Percentiles rank a stretch among this genome's conserved stretches.
Conservation (phyloP, 2,888 invertebrate genomes). For the Tenthredo distinguenda region DNA sequence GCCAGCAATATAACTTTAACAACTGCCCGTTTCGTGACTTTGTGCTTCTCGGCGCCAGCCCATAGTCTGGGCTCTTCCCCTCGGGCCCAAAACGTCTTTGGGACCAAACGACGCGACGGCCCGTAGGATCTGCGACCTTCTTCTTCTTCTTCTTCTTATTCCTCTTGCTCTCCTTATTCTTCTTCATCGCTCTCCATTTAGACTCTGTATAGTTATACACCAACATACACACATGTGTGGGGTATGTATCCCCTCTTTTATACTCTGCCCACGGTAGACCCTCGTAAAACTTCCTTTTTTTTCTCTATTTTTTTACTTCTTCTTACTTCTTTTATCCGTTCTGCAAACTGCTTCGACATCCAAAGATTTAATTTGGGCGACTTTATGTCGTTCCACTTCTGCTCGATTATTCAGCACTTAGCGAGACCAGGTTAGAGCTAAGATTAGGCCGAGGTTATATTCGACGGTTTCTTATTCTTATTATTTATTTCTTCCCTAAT, state of each 20-base stretch:
- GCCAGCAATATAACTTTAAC: constrained; percentile 76
- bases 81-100: constrained; percentile 30
- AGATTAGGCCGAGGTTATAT: constrained; percentile 13
- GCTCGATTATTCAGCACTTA: constrained; percentile 47
- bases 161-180: constrained; percentile 3
- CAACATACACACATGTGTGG: background rate
- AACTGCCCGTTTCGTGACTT: constrained; percentile 68
- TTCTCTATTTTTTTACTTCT: constrained; percentile 53
- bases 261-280: constrained; percentile 71
- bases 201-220: constrained; percentile 6
- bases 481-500: background rate
- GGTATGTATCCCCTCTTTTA: constrained; percentile 54
- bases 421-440: constrained; percentile 15
- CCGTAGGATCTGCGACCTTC: constrained; percentile 44
- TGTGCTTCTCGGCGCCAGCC: constrained; percentile 70
- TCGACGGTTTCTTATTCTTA: background rate
- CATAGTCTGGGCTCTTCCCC: constrained; percentile 34
- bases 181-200: constrained; percentile 8
- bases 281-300: constrained; percentile 73
- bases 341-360: constrained; percentile 71
- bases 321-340: constrained; percentile 53
- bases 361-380: constrained; percentile 76
- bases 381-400: constrained; percentile 54
- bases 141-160: background rate
- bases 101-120: constrained; percentile 16